These are phyloP conservation scores for Heliconius melpomene DNA, from an alignment of 1,140 invertebrate genomes.

Conservation along the genomic window DNA sequence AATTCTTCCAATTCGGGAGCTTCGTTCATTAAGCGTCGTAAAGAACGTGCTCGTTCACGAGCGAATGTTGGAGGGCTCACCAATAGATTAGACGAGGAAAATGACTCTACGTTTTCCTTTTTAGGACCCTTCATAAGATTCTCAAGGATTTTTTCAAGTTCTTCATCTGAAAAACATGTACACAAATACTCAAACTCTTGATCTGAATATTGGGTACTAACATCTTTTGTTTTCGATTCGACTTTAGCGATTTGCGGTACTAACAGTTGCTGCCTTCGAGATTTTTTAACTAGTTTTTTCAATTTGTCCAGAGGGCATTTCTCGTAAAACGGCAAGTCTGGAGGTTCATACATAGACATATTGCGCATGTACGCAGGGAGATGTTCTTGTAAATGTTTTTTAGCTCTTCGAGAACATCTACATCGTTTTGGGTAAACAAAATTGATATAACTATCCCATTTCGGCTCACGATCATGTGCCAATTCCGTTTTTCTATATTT, in stretches of 20 bases:
- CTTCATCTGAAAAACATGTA: constrained; percentile 60
- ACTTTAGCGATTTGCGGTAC: constrained; percentile 23
- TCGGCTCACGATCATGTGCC: constrained; percentile 59
- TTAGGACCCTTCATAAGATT: constrained; percentile 40
- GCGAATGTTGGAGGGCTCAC: constrained; percentile 39
- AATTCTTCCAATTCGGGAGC: constrained; percentile 50
- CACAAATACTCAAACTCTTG: constrained; percentile 59
- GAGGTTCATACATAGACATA: constrained; percentile 54
- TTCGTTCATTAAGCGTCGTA: constrained; percentile 43
- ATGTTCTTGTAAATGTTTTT: constrained; percentile 63
- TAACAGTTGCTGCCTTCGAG: constrained; percentile 40
- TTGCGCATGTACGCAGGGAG: constrained; percentile 69
- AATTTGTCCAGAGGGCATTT: constrained; percentile 53
- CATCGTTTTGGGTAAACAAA: constrained; percentile 57
- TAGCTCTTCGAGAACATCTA: constrained; percentile 56
- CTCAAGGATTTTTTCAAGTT: constrained; percentile 47
- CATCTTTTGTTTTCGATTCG: constrained; percentile 51
- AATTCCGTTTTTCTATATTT: constrained; percentile 46
- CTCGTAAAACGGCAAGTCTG: constrained; percentile 62
- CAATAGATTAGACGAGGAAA: constrained; percentile 43
- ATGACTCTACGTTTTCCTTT: constrained; percentile 34
- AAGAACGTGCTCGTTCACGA: constrained; percentile 44
- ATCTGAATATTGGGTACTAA: constrained; percentile 60
- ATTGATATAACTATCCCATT: constrained; percentile 63
- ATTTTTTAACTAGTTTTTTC: constrained; percentile 55